These are phyloP conservation scores for Zootoca vivipara DNA, from an alignment of 2,113 vertebrate species.

Conservation along the genomic window DNA sequence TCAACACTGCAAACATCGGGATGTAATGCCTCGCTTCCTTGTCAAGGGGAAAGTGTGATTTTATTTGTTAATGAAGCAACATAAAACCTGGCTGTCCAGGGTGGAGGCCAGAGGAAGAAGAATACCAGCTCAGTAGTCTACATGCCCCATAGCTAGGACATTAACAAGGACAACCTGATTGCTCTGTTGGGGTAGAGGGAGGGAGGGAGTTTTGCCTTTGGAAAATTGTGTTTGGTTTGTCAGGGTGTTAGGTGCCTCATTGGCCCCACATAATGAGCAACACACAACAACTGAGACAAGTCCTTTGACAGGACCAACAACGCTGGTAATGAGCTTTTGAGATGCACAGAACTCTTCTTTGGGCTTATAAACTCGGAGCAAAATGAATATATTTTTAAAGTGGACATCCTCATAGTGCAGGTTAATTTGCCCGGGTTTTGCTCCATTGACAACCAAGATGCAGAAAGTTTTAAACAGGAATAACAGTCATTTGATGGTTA, in stretches of 20 bases:
- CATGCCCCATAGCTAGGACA: neutral
- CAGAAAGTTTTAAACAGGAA: neutral
- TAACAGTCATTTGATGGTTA: neutral
- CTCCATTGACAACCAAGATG: neutral
- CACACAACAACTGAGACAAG: neutral
- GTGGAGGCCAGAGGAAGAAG: neutral
- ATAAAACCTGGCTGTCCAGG: slow-evolving; percentile 20
- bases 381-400: neutral
- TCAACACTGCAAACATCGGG: slow-evolving; percentile 32
- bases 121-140: slow-evolving; percentile 14
- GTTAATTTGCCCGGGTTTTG: neutral
- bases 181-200: neutral
- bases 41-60: slow-evolving; percentile 34
- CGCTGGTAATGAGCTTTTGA: neutral
- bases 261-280: neutral
- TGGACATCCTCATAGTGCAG: neutral
- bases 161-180: neutral
- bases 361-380: neutral
- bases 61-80: slow-evolving; percentile 49
- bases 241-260: neutral
- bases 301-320: neutral
- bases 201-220: neutral
- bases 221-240: slow-evolving; percentile 1
- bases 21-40: slow-evolving; percentile 32
- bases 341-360: neutral